These are phyloP conservation scores for Scolopax rusticola DNA, from an alignment of 2,797 vertebrate genomes.

Conservation along the genomic window DNA sequence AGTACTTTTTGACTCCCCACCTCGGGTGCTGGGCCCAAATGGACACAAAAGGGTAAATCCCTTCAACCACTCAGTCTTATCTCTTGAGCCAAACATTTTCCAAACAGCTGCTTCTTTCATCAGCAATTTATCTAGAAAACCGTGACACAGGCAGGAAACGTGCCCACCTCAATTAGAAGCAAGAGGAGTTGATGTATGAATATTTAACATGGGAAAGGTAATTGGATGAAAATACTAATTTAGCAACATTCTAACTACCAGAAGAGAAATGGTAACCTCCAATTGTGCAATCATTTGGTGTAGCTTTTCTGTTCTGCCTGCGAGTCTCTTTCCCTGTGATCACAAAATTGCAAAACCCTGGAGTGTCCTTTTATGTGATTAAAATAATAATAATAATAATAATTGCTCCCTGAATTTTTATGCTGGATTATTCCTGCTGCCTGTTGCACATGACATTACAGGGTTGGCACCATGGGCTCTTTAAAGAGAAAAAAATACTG, in stretches of 20 bases:
- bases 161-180: not conserved
- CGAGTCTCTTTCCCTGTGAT: not conserved
- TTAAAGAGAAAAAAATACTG: not conserved
- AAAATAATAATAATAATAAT: conserved; percentile 11
- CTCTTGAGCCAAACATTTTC: not conserved
- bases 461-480: not conserved
- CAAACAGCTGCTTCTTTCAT: not conserved
- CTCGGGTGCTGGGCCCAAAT: not conserved
- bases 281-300: not conserved
- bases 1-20: not conserved
- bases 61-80: not conserved
- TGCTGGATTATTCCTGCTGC: not conserved
- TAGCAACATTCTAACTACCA: not conserved
- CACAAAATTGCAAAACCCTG: not conserved
- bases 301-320: not conserved
- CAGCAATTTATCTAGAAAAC: not conserved
- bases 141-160: not conserved
- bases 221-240: conserved; percentile 34
- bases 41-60: not conserved
- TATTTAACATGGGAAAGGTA: not conserved
- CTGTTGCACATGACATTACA: not conserved
- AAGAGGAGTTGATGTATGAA: not conserved
- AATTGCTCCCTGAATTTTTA: not conserved
- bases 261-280: conserved; percentile 1
- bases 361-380: conserved; percentile 17